Conservation (phyloP, 1,140 invertebrate species). For the Yoshiicerus persimilis region DNA sequence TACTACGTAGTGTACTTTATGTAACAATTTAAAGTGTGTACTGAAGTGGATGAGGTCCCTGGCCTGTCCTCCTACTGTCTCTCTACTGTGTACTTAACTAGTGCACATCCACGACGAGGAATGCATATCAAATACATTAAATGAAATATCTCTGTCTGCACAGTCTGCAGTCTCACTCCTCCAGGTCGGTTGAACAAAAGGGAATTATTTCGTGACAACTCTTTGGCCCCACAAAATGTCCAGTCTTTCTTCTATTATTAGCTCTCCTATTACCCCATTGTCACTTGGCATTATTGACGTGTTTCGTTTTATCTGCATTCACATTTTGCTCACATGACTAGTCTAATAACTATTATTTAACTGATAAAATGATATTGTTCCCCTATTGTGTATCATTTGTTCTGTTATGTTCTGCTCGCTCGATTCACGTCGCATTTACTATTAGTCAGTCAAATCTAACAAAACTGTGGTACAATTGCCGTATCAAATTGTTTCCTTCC, state of each 20-base stretch:
- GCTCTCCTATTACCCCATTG: conserved; percentile 1
- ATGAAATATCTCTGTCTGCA: background rate
- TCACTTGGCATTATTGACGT: conserved; percentile 18
- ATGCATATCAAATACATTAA: background rate
- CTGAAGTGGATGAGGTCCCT: background rate
- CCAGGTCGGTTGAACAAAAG: background rate
- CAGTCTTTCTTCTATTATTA: conserved; percentile 24
- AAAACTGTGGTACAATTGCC: background rate
- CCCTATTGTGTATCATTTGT: background rate
- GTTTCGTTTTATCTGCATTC: conserved; percentile 19
- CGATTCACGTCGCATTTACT: background rate
- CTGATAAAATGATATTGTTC: conserved; percentile 21
- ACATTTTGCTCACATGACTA: background rate
- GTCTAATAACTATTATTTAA: conserved; percentile 2
- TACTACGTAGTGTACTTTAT: background rate
- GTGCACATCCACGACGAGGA: background rate
- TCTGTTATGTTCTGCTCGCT: background rate
- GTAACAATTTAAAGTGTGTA: too few species aligned
- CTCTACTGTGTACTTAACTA: background rate
- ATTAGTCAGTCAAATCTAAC: background rate
- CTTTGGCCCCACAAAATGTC: conserved; percentile 3
- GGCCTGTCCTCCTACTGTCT: background rate
- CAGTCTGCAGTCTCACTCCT: background rate
- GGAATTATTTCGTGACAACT: conserved; percentile 14
- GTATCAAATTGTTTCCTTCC: background rate